Conservation (phyloP, 2,888 invertebrate species). For the Noctua janthina region DNA sequence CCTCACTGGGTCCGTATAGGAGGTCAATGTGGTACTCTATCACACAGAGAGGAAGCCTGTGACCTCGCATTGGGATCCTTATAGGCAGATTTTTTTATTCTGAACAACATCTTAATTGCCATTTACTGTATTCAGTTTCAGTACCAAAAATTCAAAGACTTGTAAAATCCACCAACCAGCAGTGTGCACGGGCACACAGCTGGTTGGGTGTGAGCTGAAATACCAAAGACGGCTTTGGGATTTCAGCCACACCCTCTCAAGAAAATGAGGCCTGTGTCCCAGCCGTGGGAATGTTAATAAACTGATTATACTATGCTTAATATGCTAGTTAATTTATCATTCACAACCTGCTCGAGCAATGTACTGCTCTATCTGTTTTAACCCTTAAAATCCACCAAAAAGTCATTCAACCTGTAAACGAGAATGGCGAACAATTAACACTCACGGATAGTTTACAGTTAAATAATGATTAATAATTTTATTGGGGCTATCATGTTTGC, state of each 20-base stretch:
- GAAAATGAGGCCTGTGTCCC: too few species aligned
- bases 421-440: conserved; percentile 43
- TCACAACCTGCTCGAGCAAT: neutral
- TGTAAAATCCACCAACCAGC: neutral
- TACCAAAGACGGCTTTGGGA: neutral
- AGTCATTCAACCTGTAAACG: conserved; percentile 14
- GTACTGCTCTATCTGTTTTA: neutral
- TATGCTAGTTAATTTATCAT: neutral
- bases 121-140: neutral
- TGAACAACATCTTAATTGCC: neutral
- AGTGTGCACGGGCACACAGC: too few species aligned
- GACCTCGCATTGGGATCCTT: too few species aligned
- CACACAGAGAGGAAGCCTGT: too few species aligned
- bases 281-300: neutral
- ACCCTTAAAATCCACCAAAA: conserved; percentile 11
- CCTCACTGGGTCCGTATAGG: too few species aligned
- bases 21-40: too few species aligned
- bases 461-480: conserved; percentile 63
- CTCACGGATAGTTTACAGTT: conserved; percentile 57
- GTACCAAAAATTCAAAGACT: neutral
- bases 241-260: neutral
- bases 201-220: too few species aligned
- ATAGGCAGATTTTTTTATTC: too few species aligned
- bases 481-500: conserved; percentile 57
- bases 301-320: neutral